phyloP scores from a whole-genome alignment of 2,113 vertebrate species.

The Cebus imitator region DNA sequence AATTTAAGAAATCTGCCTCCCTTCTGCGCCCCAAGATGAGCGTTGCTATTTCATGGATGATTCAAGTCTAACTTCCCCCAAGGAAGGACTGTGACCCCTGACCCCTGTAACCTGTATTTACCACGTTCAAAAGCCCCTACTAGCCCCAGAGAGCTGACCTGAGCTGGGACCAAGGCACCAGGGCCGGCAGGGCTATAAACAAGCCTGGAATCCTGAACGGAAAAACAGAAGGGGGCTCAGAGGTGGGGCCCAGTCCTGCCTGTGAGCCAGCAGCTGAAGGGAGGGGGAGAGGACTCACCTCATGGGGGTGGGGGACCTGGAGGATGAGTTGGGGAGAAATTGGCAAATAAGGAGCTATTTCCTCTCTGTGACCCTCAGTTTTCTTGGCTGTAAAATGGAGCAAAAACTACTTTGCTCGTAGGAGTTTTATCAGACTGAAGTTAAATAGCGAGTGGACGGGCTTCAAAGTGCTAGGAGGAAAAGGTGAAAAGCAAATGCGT shows the following conservation, averaged over 20 bases:
- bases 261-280: neutral
- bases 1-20: constrained; percentile 67
- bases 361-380: neutral
- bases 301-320: fast-evolving
- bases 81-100: constrained; percentile 91
- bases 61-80: constrained; percentile 86
- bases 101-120: constrained; percentile 90
- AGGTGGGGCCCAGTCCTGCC: neutral
- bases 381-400: neutral
- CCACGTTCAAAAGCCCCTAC: constrained; percentile 89
- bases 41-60: constrained; percentile 87
- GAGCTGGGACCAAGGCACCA: constrained; percentile 74
- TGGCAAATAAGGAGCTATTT: neutral
- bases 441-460: fast-evolving
- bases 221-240: constrained; percentile 67
- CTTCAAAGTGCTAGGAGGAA: fast-evolving
- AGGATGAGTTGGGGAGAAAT: neutral
- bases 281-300: fast-evolving
- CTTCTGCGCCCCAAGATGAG: constrained; percentile 74
- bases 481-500: neutral
- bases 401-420: fast-evolving
- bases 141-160: constrained; percentile 84
- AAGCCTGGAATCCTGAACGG: constrained; percentile 59
- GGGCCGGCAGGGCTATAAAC: constrained; percentile 72
- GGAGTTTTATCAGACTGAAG: neutral